Conservation (phyloP, 2,113 vertebrate species). For the Phyllostomus hastatus region DNA sequence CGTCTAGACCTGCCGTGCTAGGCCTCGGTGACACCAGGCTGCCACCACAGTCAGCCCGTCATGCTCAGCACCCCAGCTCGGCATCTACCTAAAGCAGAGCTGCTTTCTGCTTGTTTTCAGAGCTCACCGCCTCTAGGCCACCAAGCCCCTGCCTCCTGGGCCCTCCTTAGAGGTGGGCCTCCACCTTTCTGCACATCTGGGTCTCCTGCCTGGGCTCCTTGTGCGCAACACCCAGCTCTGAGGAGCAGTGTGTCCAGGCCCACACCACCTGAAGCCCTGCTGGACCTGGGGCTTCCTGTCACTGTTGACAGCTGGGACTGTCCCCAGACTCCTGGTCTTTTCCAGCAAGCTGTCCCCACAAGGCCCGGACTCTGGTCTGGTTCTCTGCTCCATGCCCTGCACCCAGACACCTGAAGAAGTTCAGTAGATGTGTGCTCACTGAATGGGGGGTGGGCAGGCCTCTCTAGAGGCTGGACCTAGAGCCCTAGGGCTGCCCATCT, state of each 20-base stretch:
- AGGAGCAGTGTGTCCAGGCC: neutral
- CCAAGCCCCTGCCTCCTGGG: neutral
- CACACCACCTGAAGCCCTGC: neutral
- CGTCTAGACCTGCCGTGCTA: no score
- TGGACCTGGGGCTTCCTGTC: neutral
- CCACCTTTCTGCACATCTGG: neutral
- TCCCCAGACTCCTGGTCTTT: neutral
- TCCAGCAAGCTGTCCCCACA: neutral
- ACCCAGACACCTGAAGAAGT: rapidly evolving
- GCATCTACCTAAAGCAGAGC: no score
- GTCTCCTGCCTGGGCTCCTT: neutral
- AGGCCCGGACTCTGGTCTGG: neutral
- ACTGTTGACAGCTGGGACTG: rapidly evolving
- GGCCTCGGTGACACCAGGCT: neutral
- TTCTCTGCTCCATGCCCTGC: neutral
- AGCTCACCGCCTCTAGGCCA: neutral
- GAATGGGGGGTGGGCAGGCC: neutral
- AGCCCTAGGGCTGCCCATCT: rapidly evolving
- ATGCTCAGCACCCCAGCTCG: rapidly evolving
- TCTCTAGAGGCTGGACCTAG: neutral
- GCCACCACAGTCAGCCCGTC: neutral
- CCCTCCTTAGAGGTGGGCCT: neutral
- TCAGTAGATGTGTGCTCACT: neutral
- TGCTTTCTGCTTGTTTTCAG: neutral
- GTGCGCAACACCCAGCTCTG: neutral